phyloP scores from a whole-genome alignment of 2,113 vertebrate species.

The Anseranas semipalmata region DNA sequence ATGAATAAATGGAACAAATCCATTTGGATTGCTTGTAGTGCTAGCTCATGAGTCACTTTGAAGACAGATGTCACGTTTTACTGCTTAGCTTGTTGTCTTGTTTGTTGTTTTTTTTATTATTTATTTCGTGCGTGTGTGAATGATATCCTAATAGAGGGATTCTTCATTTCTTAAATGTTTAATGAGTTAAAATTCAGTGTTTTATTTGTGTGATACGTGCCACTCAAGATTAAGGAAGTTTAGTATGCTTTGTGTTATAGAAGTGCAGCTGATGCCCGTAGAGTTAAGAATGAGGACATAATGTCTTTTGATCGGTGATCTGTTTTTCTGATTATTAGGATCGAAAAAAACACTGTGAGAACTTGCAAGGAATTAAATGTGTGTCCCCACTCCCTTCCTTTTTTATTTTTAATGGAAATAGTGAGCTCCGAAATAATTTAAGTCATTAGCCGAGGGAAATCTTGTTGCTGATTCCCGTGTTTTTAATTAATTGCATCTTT shows the following conservation, averaged over 20 bases:
- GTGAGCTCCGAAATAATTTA: not conserved
- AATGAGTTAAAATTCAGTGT: not conserved
- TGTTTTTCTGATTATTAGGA: not conserved
- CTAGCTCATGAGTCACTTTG: not conserved
- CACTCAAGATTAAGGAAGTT: not conserved
- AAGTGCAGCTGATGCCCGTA: not conserved
- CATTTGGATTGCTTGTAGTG: not conserved
- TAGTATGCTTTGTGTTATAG: not conserved
- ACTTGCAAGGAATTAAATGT: not conserved
- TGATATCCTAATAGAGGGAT: not conserved
- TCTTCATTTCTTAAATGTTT: not conserved
- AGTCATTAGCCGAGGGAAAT: not conserved
- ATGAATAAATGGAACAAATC: not conserved
- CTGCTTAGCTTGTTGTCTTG: not conserved
- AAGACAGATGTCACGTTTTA: not conserved
- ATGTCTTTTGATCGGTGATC: not conserved
- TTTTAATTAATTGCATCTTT: not conserved
- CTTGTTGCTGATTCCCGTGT: not conserved
- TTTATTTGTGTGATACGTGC: not conserved
- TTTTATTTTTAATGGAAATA: not conserved
- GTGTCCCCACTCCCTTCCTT: not conserved
- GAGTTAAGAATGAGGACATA: not conserved
- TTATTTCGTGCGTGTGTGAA: not conserved
- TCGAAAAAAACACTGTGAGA: not conserved
- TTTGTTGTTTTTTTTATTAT: not conserved